Base-by-base conservation (phyloP, 2,797 vertebrate genomes). In the Falco naumanni region DNA sequence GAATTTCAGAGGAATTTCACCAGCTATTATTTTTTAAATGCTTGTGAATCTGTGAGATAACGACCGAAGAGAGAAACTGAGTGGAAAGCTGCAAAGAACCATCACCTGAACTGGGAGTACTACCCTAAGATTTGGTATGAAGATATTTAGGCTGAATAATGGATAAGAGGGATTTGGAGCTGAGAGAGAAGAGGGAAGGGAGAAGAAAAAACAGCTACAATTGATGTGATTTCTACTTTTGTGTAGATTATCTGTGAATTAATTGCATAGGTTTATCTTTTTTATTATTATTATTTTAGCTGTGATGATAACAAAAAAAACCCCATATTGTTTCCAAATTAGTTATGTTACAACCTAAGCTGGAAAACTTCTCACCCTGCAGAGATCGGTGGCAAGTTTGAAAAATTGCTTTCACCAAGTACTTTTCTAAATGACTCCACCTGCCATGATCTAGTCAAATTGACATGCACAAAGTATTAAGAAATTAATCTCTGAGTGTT, bases 281-380 rank as follows among this genome's bases (percentile, higher is more conserved):
- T 16, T n/a, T 41, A 41, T 41, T 41, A 41, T 54, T 51, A 17
- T 13, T 6, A 29, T 79, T 85, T 65, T 29, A 71, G 26, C 10
- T 37, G 26, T 77, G 21, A 18, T 2, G 0, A 6, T 48, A 69
- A 79, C 8, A 64, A 68, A 78, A 53, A 1, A 1, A 37, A 5
- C 0, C 2, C 4, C 2, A 5, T 4, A 43, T 19, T 45, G 13
- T 18, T 78, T 21, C 7, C 19, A 51, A 76, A 76, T n/a, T n/a
- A 41, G 50, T 48, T 75, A 33, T 24, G 6, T 39, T 16, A n/a
- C 29, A 53, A 20, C 34, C 68, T 59, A 31, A 74, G 1, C 0
- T 37, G 14, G 29, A 74, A 86, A 88, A 41, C 10, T 25, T 28
- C 41, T 86, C 20, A 34, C 5, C 24, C 50, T 34, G 7, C 8